Percentiles rank a stretch among this genome's conserved stretches.
These are phyloP conservation scores for Epiperipatus broadwayi DNA, from an alignment of 2,888 invertebrate species.

Conservation along the genomic window DNA sequence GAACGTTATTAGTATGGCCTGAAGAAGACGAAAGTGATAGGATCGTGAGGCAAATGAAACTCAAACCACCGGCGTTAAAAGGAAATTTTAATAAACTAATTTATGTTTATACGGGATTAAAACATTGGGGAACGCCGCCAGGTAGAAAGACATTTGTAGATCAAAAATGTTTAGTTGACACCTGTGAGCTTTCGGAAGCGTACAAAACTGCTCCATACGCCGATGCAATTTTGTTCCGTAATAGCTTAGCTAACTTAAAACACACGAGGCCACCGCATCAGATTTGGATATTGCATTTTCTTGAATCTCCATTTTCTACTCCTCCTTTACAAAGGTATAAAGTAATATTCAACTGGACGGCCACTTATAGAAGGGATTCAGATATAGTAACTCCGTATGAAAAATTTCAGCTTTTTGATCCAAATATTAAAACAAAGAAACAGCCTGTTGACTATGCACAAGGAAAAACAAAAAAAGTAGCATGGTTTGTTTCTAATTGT, in stretches of 20 bases:
- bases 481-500: conserved; percentile 97
- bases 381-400: conserved; percentile 93
- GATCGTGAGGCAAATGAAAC: conserved; percentile 69
- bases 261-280: no score
- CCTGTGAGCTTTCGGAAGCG: conserved; percentile 57
- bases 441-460: conserved; percentile 50
- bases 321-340: conserved; percentile 51
- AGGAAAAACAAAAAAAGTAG: conserved; percentile 86
- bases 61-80: no score
- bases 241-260: no score
- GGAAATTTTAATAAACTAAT: no score
- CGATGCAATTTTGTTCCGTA: conserved; percentile 72
- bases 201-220: conserved; percentile 50
- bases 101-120: no score
- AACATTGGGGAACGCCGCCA: no score
- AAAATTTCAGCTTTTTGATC: conserved; percentile 69
- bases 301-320: conserved; percentile 91
- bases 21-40: conserved; percentile 57
- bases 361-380: conserved; percentile 81
- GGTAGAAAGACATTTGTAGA: conserved; percentile 45
- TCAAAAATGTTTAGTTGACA: conserved; percentile 64
- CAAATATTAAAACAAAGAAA: conserved; percentile 42
- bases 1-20: no score
- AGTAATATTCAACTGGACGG: conserved; percentile 89
- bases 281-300: conserved; percentile 82